These are phyloP conservation scores for Phainopepla nitens DNA, from an alignment of 2,113 vertebrate genomes.

Conservation along the genomic window DNA sequence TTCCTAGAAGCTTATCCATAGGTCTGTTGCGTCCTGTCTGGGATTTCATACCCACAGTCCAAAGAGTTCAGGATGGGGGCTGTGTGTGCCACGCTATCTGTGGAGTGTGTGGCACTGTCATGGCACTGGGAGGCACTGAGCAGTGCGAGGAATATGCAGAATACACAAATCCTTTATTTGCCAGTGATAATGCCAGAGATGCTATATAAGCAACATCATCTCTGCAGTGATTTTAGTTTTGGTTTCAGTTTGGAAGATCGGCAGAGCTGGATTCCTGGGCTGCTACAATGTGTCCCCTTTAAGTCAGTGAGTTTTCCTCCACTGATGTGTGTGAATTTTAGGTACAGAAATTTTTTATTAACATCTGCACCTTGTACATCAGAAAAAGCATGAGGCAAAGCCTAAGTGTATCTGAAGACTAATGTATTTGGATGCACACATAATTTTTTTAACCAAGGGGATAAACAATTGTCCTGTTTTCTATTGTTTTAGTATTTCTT, in stretches of 20 bases:
- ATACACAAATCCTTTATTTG: neutral
- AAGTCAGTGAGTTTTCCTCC: neutral
- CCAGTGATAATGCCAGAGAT: neutral
- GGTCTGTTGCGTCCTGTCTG: neutral
- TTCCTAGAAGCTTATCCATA: neutral
- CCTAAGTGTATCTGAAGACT: rapidly evolving
- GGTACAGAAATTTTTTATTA: neutral
- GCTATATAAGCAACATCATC: neutral
- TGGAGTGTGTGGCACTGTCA: neutral
- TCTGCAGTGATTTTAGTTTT: neutral
- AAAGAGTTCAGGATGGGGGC: neutral
- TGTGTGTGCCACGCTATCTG: rapidly evolving
- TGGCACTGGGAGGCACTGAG: neutral
- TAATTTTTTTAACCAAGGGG: neutral
- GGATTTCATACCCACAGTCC: rapidly evolving
- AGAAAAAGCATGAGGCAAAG: neutral
- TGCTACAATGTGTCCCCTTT: rapidly evolving
- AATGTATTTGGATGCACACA: neutral
- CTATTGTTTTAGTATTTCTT: constrained; percentile 22
- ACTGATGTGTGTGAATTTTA: neutral
- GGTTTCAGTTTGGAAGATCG: neutral
- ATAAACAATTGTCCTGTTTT: constrained; percentile 19
- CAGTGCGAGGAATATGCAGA: neutral
- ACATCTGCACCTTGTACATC: neutral
- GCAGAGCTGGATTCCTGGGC: neutral